Evolutionary conservation across 2,797 vertebrate genomes (phyloP).

Genomic region (Prunella strophiata): DNA sequence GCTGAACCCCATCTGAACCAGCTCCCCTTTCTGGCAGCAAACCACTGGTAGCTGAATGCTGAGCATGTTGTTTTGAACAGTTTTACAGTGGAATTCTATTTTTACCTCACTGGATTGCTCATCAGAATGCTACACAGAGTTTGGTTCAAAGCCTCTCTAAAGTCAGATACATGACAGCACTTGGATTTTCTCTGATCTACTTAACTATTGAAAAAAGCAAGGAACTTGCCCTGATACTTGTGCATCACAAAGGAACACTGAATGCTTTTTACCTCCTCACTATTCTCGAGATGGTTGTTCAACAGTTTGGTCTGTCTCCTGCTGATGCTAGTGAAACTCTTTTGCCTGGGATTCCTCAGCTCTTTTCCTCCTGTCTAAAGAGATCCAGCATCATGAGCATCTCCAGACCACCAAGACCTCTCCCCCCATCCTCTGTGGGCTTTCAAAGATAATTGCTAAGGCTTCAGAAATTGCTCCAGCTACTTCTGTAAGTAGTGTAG

Average conservation of each 20-base stretch:
- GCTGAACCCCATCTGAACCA: background rate
- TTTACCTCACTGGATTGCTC: background rate
- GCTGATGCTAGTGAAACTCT: background rate
- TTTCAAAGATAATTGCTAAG: background rate
- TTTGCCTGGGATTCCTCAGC: background rate
- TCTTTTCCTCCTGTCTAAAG: background rate
- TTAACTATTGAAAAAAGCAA: background rate
- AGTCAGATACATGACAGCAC: background rate
- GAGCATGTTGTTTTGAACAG: background rate
- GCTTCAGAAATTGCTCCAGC: background rate
- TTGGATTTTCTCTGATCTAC: background rate
- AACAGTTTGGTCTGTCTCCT: background rate
- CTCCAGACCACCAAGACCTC: background rate
- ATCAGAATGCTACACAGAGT: background rate
- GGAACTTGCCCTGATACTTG: background rate
- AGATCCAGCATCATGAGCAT: background rate
- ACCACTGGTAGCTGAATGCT: background rate
- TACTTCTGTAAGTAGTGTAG: background rate
- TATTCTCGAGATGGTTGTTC: background rate
- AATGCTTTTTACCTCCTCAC: background rate
- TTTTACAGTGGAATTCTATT: background rate
- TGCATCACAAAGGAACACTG: background rate
- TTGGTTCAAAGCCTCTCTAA: background rate
- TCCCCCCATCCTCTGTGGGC: background rate
- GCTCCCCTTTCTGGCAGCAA: background rate